phyloP scores from a whole-genome alignment of 2,888 invertebrate species.

The Tineola bisselliella region DNA sequence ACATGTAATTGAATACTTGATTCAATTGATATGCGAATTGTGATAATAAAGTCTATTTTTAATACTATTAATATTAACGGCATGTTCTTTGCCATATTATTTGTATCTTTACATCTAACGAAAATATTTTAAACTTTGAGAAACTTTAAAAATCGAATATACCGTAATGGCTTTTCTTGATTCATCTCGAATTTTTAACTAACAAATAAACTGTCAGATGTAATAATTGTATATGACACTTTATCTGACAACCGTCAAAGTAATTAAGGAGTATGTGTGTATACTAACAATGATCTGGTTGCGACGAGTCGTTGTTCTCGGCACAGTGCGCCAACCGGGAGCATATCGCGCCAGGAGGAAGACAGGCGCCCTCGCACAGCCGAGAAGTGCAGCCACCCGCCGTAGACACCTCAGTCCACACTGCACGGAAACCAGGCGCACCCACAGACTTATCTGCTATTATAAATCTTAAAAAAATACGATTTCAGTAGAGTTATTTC shows the following conservation, averaged over 20 bases:
- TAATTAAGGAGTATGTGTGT: background rate
- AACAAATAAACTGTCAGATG: too few relatives aligned
- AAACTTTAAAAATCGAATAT: too few relatives aligned
- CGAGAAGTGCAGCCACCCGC: conserved; percentile 46
- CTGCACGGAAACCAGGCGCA: conserved; percentile 90
- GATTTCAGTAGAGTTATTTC: conserved; percentile 15
- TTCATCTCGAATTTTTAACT: too few relatives aligned
- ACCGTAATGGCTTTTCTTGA: too few relatives aligned
- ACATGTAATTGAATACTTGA: background rate
- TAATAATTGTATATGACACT: too few relatives aligned
- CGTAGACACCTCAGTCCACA: conserved; percentile 92
- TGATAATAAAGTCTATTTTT: conserved; percentile 15
- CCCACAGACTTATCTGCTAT: conserved; percentile 95
- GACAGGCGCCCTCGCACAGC: conserved; percentile 41
- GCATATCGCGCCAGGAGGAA: conserved; percentile 52
- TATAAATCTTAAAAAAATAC: conserved; percentile 76
- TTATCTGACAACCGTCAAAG: too few relatives aligned
- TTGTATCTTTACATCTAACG: too few relatives aligned
- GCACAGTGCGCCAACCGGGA: conserved; percentile 78
- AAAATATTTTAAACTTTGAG: too few relatives aligned
- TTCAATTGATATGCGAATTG: background rate
- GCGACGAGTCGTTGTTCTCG: conserved; percentile 60
- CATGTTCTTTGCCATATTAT: background rate
- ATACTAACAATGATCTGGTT: conserved; percentile 82
- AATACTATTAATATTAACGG: background rate